These are phyloP conservation scores for Lepilemur ruficaudatus DNA, from an alignment of 2,797 vertebrate species.

Conservation along the genomic window DNA sequence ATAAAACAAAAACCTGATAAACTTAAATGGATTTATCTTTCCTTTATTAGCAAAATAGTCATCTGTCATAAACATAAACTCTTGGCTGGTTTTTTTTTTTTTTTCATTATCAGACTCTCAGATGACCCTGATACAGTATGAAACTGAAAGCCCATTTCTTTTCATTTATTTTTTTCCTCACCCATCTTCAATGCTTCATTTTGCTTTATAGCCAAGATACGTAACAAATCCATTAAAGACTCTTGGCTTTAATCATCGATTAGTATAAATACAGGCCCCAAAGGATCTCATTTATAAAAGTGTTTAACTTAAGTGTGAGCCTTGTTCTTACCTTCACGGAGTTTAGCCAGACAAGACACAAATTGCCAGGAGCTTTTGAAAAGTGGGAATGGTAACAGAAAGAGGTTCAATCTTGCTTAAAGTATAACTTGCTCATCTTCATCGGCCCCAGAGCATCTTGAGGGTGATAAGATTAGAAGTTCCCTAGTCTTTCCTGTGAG, in stretches of 20 bases:
- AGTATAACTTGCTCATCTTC: background rate
- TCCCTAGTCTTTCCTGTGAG: constrained; percentile 13
- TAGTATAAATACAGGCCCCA: background rate
- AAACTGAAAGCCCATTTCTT: constrained; percentile 30
- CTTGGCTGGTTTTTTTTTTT: background rate
- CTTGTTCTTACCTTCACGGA: constrained; percentile 37
- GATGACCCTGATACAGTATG: background rate
- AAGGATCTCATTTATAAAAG: constrained; percentile 42
- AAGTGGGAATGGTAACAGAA: background rate
- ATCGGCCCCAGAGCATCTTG: constrained; percentile 33
- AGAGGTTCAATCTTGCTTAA: constrained; percentile 15
- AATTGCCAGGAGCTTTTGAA: background rate
- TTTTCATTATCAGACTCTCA: background rate
- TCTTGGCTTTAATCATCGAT: constrained; percentile 48
- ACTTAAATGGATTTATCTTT: background rate
- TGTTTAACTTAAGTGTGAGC: background rate
- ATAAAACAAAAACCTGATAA: constrained; percentile 11
- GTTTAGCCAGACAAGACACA: constrained; percentile 24
- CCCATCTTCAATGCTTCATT: background rate
- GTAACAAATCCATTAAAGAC: background rate
- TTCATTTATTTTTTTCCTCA: background rate
- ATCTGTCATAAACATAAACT: background rate
- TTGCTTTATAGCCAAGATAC: constrained; percentile 18
- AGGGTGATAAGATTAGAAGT: constrained; percentile 2
- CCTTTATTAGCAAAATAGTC: background rate